These are phyloP conservation scores for Drosophila simulans DNA, from an alignment of 1,140 invertebrate genomes.

Conservation along the genomic window DNA sequence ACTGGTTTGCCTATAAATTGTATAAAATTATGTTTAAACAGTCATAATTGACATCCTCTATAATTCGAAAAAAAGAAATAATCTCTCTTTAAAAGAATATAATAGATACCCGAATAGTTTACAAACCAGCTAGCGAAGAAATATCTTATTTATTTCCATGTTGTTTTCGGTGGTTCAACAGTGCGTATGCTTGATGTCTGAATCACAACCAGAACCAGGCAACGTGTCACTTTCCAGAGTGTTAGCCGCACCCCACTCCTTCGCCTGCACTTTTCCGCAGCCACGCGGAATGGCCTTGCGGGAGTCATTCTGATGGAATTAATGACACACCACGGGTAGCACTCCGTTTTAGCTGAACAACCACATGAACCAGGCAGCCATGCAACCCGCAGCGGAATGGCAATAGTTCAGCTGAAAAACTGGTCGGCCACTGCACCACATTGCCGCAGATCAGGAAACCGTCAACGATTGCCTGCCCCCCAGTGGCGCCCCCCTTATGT, in stretches of 20 bases:
- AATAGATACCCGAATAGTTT: too few relatives aligned
- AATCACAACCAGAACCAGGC: conserved; percentile 13
- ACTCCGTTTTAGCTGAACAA: conserved; percentile 53
- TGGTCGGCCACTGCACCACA: conserved; percentile 44
- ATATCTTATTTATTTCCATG: not conserved
- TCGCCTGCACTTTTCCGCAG: conserved; percentile 17
- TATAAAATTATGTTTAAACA: conserved; percentile 45
- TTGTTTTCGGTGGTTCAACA: conserved; percentile 9
- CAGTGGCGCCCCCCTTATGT: not conserved
- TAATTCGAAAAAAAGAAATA: too few relatives aligned
- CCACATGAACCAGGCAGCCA: conserved; percentile 4
- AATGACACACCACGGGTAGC: conserved; percentile 48
- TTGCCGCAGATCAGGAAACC: conserved; percentile 47
- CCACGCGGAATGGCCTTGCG: conserved; percentile 61
- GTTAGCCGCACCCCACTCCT: conserved; percentile 27
- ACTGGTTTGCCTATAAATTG: conserved; percentile 51
- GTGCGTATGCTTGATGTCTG: conserved; percentile 60
- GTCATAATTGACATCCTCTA: too few relatives aligned
- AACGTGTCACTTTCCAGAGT: conserved; percentile 9
- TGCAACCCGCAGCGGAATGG: conserved; percentile 25
- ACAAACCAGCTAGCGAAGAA: not conserved
- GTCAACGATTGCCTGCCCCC: conserved; percentile 6
- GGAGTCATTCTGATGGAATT: conserved; percentile 46
- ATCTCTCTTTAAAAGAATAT: too few relatives aligned
- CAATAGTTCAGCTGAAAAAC: conserved; percentile 47